A percentile compares a stretch with the other conserved stretches of the same genome.
Evolutionary conservation across 1,140 invertebrate genomes (phyloP).

Genomic region (Aphis craccivora): DNA sequence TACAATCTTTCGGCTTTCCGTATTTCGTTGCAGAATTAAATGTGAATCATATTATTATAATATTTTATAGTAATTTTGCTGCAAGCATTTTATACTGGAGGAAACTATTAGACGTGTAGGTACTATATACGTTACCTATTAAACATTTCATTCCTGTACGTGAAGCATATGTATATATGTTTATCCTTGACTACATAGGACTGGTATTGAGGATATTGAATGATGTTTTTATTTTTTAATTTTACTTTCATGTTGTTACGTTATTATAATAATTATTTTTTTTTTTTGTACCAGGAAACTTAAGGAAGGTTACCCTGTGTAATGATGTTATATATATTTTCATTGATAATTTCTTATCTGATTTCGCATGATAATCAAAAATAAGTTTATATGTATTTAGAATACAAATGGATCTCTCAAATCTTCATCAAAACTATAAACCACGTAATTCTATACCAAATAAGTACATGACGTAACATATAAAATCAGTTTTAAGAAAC

Average conservation of each 20-base stretch:
- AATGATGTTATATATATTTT: background rate
- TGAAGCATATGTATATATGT: background rate
- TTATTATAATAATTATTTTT: background rate
- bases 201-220: background rate
- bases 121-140: background rate
- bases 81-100: background rate
- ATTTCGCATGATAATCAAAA: background rate
- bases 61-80: background rate
- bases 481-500: background rate
- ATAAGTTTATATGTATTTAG: background rate
- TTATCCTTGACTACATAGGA: conserved; percentile 1
- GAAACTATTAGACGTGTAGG: background rate
- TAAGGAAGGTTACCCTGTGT: background rate
- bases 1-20: background rate
- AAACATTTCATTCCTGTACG: background rate
- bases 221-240: conserved; percentile 15
- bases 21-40: background rate
- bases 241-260: background rate
- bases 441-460: background rate
- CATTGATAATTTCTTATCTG: background rate
- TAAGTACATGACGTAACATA: fast-evolving
- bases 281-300: conserved; percentile 11
- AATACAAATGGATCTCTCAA: background rate
- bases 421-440: background rate
- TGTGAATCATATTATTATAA: background rate